Evolutionary conservation across 2,797 vertebrate species (phyloP).

Genomic region (Lagodon rhomboides): DNA sequence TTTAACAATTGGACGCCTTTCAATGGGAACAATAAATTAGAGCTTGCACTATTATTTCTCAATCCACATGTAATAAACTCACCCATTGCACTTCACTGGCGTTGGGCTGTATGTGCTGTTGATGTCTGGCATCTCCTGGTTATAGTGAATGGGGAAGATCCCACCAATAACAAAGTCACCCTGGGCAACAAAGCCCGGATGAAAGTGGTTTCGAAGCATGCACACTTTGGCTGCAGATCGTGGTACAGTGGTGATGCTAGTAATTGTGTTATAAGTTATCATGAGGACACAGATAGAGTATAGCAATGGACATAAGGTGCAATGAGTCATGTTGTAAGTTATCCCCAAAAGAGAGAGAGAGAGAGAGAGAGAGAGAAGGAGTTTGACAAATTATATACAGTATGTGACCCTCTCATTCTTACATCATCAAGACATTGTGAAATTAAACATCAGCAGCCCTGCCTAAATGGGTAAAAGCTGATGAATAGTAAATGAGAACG

Average conservation of each 20-base stretch:
- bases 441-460: conserved; percentile 44
- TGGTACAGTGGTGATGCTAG: conserved; percentile 7
- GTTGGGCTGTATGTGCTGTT: conserved; percentile 79
- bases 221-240: conserved; percentile 54
- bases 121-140: conserved; percentile 82
- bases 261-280: neutral
- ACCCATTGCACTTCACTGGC: conserved; percentile 83
- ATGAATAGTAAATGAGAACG: too few species aligned
- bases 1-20: neutral
- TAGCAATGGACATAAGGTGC: conserved; percentile 47
- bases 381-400: conserved; percentile 58
- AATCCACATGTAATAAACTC: conserved; percentile 37
- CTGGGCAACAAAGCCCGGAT: conserved; percentile 73
- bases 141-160: conserved; percentile 86
- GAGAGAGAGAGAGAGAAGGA: neutral
- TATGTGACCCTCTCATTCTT: conserved; percentile 10
- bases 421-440: conserved; percentile 40
- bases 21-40: neutral
- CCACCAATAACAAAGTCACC: conserved; percentile 84
- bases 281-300: conserved; percentile 31
- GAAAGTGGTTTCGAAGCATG: conserved; percentile 75
- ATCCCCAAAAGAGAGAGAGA: neutral
- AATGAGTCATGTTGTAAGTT: conserved; percentile 69
- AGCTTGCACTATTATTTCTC: neutral
- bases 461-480: conserved; percentile 6